These are phyloP conservation scores for Cossypha polioptera DNA, from an alignment of 2,797 vertebrate genomes.

Conservation along the genomic window DNA sequence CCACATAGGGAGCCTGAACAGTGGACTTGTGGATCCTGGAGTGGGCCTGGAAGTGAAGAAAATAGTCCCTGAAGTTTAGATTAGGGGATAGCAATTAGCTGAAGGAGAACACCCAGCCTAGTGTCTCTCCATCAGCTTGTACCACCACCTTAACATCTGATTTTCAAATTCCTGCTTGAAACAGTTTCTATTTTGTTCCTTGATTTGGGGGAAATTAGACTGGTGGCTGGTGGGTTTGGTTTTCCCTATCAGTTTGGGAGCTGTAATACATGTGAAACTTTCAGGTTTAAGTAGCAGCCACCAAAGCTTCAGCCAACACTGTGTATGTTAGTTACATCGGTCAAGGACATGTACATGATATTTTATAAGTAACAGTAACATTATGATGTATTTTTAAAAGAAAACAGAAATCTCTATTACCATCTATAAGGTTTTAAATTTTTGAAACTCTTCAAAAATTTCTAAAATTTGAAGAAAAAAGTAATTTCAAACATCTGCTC, in stretches of 20 bases:
- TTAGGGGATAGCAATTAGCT: not conserved
- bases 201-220: not conserved
- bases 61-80: not conserved
- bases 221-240: not conserved
- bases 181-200: accelerated
- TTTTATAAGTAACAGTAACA: not conserved
- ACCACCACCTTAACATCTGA: not conserved
- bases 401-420: not conserved
- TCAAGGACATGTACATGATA: not conserved
- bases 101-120: not conserved
- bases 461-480: not conserved
- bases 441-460: not conserved
- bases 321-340: not conserved
- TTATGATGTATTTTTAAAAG: not conserved
- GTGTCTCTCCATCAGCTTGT: not conserved
- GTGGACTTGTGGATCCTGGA: not conserved
- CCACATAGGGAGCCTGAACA: not conserved
- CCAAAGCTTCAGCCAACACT: not conserved
- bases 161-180: not conserved
- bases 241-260: not conserved
- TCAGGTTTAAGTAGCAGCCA: not conserved
- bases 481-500: not conserved
- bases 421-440: not conserved
- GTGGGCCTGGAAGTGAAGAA: not conserved
- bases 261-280: not conserved